A percentile compares a stretch with the other conserved stretches of the same genome.
These are phyloP conservation scores for Cydia pomonella DNA, from an alignment of 1,140 invertebrate species.

Conservation along the genomic window DNA sequence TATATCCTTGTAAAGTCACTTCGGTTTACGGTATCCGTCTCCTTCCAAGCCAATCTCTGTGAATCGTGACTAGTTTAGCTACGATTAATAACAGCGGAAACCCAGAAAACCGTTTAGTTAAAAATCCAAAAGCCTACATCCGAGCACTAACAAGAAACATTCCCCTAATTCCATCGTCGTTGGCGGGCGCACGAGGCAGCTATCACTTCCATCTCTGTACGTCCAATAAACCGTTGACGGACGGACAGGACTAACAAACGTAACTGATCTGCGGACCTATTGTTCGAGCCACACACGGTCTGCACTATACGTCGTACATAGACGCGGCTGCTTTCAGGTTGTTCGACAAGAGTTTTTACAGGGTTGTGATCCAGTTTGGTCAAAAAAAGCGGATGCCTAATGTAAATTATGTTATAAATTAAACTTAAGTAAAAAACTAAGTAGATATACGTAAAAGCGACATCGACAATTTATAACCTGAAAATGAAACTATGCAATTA, in stretches of 20 bases:
- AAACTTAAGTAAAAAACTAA: too few species aligned
- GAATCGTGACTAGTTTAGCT: not conserved
- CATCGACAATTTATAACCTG: not conserved
- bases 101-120: not conserved
- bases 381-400: too few species aligned
- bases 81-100: not conserved
- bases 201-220: slow-evolving; percentile 52
- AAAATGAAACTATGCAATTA: slow-evolving; percentile 6
- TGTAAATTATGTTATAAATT: too few species aligned
- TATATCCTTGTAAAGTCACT: too few species aligned
- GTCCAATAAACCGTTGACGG: slow-evolving; percentile 52
- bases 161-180: slow-evolving; percentile 45
- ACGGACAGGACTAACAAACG: slow-evolving; percentile 56
- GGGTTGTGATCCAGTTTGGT: too few species aligned
- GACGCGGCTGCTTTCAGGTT: not conserved
- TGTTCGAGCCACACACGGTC: slow-evolving; percentile 44
- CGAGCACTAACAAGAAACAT: slow-evolving; percentile 9
- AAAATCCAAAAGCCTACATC: slow-evolving; percentile 4
- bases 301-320: not conserved
- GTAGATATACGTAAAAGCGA: not conserved
- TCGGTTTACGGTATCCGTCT: too few species aligned
- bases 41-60: not conserved
- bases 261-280: slow-evolving; percentile 49
- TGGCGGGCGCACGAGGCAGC: slow-evolving; percentile 44
- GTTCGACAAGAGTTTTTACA: not conserved